phyloP scores from a whole-genome alignment of 2,113 vertebrate genomes.

The Myrmophylax atrothorax region DNA sequence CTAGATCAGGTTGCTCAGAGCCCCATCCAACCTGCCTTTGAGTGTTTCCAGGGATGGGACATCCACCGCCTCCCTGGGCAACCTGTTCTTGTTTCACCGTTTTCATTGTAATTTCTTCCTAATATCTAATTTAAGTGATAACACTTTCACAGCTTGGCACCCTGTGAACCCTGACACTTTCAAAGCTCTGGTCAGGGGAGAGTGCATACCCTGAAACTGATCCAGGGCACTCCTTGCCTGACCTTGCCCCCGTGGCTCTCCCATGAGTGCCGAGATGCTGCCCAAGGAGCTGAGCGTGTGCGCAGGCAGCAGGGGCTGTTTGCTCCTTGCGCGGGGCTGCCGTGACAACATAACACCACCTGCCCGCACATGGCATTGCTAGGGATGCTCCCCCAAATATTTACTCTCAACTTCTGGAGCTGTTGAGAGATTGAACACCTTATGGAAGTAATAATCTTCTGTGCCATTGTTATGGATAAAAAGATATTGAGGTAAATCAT shows the following conservation, averaged over 20 bases:
- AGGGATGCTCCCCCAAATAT: conserved; percentile 59
- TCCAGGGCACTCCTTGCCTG: background rate
- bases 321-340: conserved; percentile 1
- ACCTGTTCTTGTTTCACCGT: background rate
- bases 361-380: conserved; percentile 4
- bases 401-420: background rate
- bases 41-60: no score
- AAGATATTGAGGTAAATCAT: background rate
- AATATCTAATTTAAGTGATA: background rate
- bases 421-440: conserved; percentile 38
- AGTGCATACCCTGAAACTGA: background rate
- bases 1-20: background rate
- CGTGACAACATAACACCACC: conserved; percentile 13
- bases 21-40: background rate
- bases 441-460: background rate
- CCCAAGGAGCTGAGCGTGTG: background rate
- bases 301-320: background rate
- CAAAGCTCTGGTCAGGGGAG: background rate
- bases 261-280: background rate
- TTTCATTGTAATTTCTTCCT: background rate
- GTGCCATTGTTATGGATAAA: background rate
- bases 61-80: background rate
- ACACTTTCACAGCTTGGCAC: background rate
- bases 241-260: fast-evolving
- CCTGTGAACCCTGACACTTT: fast-evolving